Evolutionary conservation across 2,113 vertebrate species (phyloP).

Genomic region (Apaloderma vittatum): DNA sequence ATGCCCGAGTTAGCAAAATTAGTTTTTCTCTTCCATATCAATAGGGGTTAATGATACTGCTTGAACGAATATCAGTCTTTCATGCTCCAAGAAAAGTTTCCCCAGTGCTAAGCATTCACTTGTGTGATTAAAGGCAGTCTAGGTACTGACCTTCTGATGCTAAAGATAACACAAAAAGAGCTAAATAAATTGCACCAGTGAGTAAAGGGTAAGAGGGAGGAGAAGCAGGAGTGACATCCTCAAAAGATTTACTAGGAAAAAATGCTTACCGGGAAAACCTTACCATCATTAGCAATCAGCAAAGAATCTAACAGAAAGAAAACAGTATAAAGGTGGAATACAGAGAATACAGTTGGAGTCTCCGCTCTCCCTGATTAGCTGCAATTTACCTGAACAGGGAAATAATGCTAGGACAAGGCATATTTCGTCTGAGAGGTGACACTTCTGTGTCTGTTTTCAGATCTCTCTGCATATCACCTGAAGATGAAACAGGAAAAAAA

Average conservation of each 20-base stretch:
- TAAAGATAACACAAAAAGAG: background rate
- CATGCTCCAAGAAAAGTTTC: background rate
- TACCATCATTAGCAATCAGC: slow-evolving; percentile 42
- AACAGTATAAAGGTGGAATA: slow-evolving; percentile 7
- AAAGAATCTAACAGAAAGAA: slow-evolving; percentile 27
- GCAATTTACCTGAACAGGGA: background rate
- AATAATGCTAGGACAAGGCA: background rate
- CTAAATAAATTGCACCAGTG: background rate
- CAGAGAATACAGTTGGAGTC: background rate
- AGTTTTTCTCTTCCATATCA: background rate
- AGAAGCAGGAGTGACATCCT: background rate
- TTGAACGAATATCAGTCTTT: background rate
- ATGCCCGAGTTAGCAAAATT: background rate
- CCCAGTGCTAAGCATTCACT: background rate
- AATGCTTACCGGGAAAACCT: background rate
- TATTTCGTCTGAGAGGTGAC: background rate
- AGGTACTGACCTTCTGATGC: background rate
- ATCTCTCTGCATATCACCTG: background rate
- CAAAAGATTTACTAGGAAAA: slow-evolving; percentile 19
- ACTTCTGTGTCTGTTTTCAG: background rate
- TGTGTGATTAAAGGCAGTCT: background rate
- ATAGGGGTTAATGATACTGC: background rate
- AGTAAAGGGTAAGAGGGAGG: background rate
- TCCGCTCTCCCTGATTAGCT: background rate
- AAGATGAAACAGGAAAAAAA: background rate